phyloP scores from a whole-genome alignment of 2,888 invertebrate genomes.

The Acheta domesticus region DNA sequence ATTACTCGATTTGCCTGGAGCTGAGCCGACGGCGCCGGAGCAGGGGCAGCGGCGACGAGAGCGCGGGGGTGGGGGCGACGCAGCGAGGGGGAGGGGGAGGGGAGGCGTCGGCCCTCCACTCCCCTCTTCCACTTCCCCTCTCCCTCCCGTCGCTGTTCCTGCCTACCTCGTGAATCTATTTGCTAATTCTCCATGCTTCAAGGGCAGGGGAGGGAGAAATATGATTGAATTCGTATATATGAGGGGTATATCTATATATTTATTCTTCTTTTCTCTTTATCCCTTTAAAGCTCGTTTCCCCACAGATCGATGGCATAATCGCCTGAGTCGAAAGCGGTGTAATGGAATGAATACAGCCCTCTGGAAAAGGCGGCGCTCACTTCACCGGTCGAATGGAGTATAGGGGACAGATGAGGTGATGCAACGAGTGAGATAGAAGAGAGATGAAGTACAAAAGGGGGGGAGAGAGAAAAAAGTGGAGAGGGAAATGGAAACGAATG shows the following conservation, averaged over 20 bases:
- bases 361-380: neutral
- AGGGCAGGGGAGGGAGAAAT: neutral
- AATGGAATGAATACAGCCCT: neutral
- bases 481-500: no score
- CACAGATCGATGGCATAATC: conserved; percentile 3
- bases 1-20: neutral
- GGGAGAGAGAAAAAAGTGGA: no score
- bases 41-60: no score
- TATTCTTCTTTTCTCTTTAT: conserved; percentile 7
- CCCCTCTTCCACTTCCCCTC: neutral
- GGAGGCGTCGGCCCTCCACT: neutral
- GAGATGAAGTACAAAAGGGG: no score
- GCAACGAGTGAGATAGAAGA: no score
- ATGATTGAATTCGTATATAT: conserved; percentile 18
- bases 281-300: conserved; percentile 5
- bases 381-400: no score
- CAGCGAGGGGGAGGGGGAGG: neutral
- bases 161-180: neutral
- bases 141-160: neutral
- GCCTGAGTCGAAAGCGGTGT: conserved; percentile 4
- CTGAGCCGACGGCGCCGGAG: no score
- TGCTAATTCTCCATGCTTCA: conserved; percentile 10
- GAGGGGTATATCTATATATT: conserved; percentile 7
- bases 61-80: no score
- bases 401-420: no score